These are phyloP conservation scores for Lithophane leautieri DNA, from an alignment of 2,888 invertebrate species.

Conservation along the genomic window DNA sequence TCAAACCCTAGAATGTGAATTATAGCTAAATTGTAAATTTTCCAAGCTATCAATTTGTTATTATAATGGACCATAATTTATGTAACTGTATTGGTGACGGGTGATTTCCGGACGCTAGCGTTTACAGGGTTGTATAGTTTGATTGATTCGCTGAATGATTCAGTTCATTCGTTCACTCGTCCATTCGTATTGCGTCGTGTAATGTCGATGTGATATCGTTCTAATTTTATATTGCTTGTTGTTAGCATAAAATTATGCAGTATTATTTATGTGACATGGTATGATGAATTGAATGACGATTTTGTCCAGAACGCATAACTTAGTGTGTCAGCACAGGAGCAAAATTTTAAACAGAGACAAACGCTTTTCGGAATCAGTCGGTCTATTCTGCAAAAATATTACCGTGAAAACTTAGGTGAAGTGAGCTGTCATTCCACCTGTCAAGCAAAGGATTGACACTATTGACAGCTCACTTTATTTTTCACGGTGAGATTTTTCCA, in stretches of 20 bases:
- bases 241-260: conserved; percentile 30
- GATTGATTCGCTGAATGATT: conserved; percentile 54
- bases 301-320: neutral
- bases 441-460: too few relatives aligned
- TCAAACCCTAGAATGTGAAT: neutral
- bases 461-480: too few relatives aligned
- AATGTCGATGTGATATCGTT: conserved; percentile 19
- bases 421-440: too few relatives aligned
- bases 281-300: conserved; percentile 2
- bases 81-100: conserved; percentile 54
- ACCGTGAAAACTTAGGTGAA: too few relatives aligned
- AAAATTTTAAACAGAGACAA: too few relatives aligned
- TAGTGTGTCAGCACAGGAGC: too few relatives aligned
- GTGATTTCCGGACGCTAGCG: conserved; percentile 66
- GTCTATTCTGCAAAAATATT: too few relatives aligned
- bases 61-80: conserved; percentile 37
- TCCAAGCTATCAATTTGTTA: conserved; percentile 34
- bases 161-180: conserved; percentile 42
- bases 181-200: conserved; percentile 44
- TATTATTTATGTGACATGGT: conserved; percentile 13
- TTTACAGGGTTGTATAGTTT: conserved; percentile 48
- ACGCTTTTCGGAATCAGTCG: too few relatives aligned
- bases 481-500: too few relatives aligned
- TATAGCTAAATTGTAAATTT: conserved; percentile 22
- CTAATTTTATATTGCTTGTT: conserved; percentile 41